Evolutionary conservation across 2,113 vertebrate genomes (phyloP).

Genomic region (Centropus unirufus): DNA sequence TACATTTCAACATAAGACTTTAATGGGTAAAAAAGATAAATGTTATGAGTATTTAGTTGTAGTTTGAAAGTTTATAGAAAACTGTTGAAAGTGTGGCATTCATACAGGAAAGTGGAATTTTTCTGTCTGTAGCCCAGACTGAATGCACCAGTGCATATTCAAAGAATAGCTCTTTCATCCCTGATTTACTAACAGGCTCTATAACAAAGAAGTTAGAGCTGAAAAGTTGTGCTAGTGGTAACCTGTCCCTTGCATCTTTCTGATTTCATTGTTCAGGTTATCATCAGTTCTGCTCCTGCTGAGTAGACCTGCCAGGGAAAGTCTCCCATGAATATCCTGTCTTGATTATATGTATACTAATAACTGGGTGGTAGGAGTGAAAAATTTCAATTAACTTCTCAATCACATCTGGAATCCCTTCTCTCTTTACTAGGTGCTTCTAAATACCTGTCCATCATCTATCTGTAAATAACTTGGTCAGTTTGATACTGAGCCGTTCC

Average conservation of each 20-base stretch:
- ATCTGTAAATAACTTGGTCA: neutral
- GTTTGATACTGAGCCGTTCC: neutral
- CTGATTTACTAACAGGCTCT: neutral
- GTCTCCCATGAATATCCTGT: neutral
- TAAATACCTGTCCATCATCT: neutral
- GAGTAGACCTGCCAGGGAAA: neutral
- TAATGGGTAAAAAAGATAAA: neutral
- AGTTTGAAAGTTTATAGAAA: neutral
- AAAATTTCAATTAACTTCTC: constrained; percentile 9
- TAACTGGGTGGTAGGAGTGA: neutral
- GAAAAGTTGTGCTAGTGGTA: neutral
- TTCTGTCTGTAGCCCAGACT: neutral
- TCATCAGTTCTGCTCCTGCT: neutral
- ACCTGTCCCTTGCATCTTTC: neutral
- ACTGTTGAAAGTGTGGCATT: neutral
- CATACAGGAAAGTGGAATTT: neutral
- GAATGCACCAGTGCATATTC: constrained; percentile 9
- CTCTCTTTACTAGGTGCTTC: neutral
- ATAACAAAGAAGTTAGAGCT: neutral
- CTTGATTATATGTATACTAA: neutral
- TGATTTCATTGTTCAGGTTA: neutral
- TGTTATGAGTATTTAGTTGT: neutral
- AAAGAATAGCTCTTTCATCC: neutral
- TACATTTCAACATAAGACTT: neutral
- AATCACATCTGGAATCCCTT: neutral